phyloP scores from a whole-genome alignment of 2,113 vertebrate genomes.

The Brachyistius frenatus region DNA sequence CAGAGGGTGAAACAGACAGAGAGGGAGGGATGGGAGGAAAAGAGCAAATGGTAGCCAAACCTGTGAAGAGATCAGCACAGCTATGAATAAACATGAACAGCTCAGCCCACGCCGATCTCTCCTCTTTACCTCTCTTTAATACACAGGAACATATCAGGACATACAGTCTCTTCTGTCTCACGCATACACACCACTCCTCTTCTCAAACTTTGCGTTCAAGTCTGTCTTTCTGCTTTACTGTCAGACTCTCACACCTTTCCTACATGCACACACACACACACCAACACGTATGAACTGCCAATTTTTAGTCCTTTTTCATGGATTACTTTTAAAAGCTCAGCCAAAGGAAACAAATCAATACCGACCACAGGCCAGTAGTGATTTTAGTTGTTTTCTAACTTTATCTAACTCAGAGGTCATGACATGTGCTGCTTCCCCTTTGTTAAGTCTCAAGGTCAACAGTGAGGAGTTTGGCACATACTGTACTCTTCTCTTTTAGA shows the following conservation, averaged over 20 bases:
- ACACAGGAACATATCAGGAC: constrained; percentile 37
- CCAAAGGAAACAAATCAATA: constrained; percentile 18
- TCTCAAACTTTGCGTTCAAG: no score
- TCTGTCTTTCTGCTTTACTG: not conserved
- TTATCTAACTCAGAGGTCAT: constrained; percentile 32
- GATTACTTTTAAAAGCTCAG: not conserved
- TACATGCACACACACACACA: not conserved
- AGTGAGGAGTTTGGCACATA: constrained; percentile 36
- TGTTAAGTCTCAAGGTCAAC: constrained; percentile 57
- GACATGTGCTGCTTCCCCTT: constrained; percentile 25
- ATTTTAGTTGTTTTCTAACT: constrained; percentile 16
- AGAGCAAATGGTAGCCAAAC: constrained; percentile 61
- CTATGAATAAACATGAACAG: constrained; percentile 79
- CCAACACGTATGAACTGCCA: not conserved
- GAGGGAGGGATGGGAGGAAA: constrained; percentile 16
- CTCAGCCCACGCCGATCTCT: constrained; percentile 63
- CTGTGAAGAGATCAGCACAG: constrained; percentile 65
- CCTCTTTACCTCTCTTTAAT: constrained; percentile 56
- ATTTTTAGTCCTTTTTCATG: not conserved
- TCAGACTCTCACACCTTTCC: not conserved
- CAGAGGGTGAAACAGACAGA: constrained; percentile 1
- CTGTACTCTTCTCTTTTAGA: constrained; percentile 29
- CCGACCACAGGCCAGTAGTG: not conserved
- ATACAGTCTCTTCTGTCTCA: not conserved
- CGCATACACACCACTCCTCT: not conserved